Percentiles rank a stretch among this genome's conserved stretches.
phyloP scores from a whole-genome alignment of 2,888 invertebrate species.

The Mayetiola destructor region DNA sequence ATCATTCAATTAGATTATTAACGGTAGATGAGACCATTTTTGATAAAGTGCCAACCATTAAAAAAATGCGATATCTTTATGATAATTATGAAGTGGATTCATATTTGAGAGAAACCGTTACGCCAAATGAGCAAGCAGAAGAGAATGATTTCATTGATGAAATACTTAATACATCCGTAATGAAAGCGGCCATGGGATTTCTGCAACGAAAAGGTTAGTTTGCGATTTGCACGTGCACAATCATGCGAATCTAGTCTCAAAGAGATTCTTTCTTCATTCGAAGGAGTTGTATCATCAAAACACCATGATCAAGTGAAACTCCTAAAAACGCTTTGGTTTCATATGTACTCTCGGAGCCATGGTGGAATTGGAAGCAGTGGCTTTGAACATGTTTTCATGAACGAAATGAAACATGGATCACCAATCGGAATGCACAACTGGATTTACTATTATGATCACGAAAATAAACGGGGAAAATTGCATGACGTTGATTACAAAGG shows the following conservation, averaged over 20 bases:
- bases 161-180: conserved; percentile 59
- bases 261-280: conserved; percentile 19
- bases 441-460: conserved; percentile 70
- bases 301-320: conserved; percentile 55
- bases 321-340: conserved; percentile 64
- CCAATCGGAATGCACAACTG: conserved; percentile 82
- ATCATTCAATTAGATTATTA: conserved; percentile 43
- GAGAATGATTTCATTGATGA: conserved; percentile 66
- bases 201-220: conserved; percentile 42
- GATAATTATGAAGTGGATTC: conserved; percentile 76
- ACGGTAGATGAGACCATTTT: conserved; percentile 46
- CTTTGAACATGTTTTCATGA: conserved; percentile 84
- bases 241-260: neutral
- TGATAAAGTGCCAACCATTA: conserved; percentile 52
- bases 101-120: conserved; percentile 59
- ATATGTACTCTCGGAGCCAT: conserved; percentile 64
- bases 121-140: conserved; percentile 57
- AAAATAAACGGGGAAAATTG: conserved; percentile 30
- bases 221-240: neutral
- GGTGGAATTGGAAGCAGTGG: conserved; percentile 75
- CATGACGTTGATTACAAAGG: conserved; percentile 56
- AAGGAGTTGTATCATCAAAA: conserved; percentile 47
- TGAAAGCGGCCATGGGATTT: conserved; percentile 44
- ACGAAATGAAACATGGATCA: conserved; percentile 66
- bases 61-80: conserved; percentile 54